Evolutionary conservation across 2,888 invertebrate species (phyloP).

Genomic region (Harmothoe impar): DNA sequence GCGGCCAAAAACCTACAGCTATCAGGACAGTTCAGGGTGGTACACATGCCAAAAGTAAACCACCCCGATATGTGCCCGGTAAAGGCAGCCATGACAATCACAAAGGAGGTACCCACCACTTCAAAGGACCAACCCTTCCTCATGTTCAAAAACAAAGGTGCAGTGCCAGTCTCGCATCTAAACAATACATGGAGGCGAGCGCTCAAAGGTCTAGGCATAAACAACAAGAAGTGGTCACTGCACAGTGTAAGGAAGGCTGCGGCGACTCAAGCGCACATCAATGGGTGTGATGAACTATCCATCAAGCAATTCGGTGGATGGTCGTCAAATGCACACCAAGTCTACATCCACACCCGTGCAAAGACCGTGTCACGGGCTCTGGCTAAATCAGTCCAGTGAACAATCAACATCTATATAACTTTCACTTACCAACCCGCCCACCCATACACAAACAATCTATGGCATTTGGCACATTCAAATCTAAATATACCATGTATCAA

Average conservation of each 20-base stretch:
- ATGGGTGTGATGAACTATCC: background rate
- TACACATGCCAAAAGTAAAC: background rate
- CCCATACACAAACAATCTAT: too few relatives aligned
- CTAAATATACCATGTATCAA: too few relatives aligned
- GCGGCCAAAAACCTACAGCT: background rate
- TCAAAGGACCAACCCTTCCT: background rate
- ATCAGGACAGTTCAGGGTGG: background rate
- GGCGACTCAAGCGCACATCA: background rate
- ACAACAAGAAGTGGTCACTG: background rate
- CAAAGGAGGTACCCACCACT: background rate
- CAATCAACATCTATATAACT: too few relatives aligned
- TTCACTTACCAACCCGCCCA: too few relatives aligned
- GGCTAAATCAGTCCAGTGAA: too few relatives aligned
- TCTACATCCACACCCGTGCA: too few relatives aligned
- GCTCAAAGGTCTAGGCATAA: background rate
- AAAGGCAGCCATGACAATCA: background rate
- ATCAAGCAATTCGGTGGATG: background rate
- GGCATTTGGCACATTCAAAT: too few relatives aligned
- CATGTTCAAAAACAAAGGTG: background rate
- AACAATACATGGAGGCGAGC: background rate
- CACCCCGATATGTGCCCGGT: background rate
- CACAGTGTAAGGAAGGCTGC: background rate
- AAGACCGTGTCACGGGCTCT: too few relatives aligned
- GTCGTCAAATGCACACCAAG: background rate
- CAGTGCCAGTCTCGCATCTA: background rate